Conservation (phyloP, 2,888 invertebrate genomes). For the Acleris laterana region DNA sequence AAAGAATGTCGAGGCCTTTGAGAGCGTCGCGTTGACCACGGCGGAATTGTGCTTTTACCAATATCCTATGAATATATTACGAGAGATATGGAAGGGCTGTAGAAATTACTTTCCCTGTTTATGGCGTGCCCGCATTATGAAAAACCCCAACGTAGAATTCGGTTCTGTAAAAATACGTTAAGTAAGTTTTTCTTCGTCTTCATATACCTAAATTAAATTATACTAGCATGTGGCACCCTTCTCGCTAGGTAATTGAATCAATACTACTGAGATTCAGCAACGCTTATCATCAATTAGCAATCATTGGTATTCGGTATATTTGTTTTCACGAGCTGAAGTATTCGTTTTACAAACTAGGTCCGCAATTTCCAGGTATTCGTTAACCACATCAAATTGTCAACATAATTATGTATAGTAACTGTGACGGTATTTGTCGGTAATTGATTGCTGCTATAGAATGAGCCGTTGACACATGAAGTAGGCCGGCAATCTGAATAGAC, state of each 20-base stretch:
- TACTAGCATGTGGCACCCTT: slow-evolving; percentile 10
- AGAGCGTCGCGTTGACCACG: slow-evolving; percentile 59
- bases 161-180: slow-evolving; percentile 18
- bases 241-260: not conserved
- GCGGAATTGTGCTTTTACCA: slow-evolving; percentile 56
- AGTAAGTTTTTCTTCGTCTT: not conserved
- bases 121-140: slow-evolving; percentile 44
- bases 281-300: too few relatives aligned
- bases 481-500: slow-evolving; percentile 18
- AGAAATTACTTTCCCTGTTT: slow-evolving; percentile 53
- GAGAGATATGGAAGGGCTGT: slow-evolving; percentile 54
- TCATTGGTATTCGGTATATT: too few relatives aligned
- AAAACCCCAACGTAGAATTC: slow-evolving; percentile 3
- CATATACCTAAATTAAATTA: slow-evolving; percentile 20
- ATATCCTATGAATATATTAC: slow-evolving; percentile 72
- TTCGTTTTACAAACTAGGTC: too few relatives aligned
- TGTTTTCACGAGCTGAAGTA: too few relatives aligned
- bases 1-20: slow-evolving; percentile 55
- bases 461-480: slow-evolving; percentile 3
- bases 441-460: slow-evolving; percentile 24
- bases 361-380: too few relatives aligned
- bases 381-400: too few relatives aligned
- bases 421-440: not conserved
- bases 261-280: too few relatives aligned
- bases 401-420: too few relatives aligned